Evolutionary conservation across 2,797 vertebrate genomes (phyloP), one percentile per base, ranked within the genome.

Genomic region (Macropus fuliginosus): DNA sequence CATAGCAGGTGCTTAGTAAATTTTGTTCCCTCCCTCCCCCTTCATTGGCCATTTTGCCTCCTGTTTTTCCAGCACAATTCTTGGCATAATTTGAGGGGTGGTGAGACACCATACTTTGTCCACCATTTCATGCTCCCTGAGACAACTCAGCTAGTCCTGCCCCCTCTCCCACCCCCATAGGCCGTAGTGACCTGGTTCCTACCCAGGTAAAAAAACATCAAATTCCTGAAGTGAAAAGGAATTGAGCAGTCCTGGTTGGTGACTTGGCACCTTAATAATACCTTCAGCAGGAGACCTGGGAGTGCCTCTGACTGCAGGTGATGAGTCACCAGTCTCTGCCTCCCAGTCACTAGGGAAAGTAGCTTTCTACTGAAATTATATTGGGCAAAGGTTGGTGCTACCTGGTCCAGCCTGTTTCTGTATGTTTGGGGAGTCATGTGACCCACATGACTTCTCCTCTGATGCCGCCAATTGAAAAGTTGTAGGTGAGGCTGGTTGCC

Each of bases 371-470:
- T 54, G 40, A 40, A n/a, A 81, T 40, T 81, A 81, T 46, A 46
- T 27, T 81, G 74, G 74, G 74, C n/a, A 81, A 81, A 81, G 31
- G 11, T 90, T 90, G 56, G 5, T 16, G 74, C 90, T 89, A 46
- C 66, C 95, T 52, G 6, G 40, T 91, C 89, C 11, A 54, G 62
- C 31, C 56, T 50, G 95, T 56, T 9, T 1, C 10, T 40, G 52
- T 50, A 4, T 6, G 34, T 24, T 5, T 28, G 52, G 74, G 31
- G 52, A 24, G 34, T 56, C 92, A 27, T 0, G 1, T 93, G 93
- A 94, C 91, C 54, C 57, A 28, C 0, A n/a, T 1, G 0, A 8
- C 55, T 10, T 9, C 29, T 2, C 0, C 0, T 40, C 59, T 18
- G 92, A 40, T 92, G 54, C 24, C 5, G 1, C 12, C 81, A 56